A percentile compares a stretch with the other conserved stretches of the same genome.
These are phyloP conservation scores for Micrasema longulum DNA, from an alignment of 1,140 invertebrate species.

Conservation along the genomic window DNA sequence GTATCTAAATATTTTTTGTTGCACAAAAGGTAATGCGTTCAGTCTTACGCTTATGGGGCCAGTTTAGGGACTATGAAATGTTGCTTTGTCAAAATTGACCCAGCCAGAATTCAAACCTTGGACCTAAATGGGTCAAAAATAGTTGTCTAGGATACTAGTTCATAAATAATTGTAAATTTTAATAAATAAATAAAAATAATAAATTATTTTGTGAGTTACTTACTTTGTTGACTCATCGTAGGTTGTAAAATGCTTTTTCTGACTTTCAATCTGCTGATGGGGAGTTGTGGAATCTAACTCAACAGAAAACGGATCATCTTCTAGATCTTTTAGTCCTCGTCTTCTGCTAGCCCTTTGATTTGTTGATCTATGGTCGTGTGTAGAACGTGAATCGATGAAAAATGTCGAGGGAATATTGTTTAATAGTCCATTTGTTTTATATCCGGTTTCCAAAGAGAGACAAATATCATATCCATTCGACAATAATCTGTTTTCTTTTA, in stretches of 20 bases:
- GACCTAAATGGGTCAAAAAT: too few species aligned
- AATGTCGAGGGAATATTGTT: background rate
- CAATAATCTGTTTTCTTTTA: background rate
- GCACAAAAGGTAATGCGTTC: too few species aligned
- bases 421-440: background rate
- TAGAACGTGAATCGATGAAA: background rate
- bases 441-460: background rate
- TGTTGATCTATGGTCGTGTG: background rate
- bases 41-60: too few species aligned
- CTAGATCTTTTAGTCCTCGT: background rate
- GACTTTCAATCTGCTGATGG: background rate
- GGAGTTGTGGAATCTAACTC: background rate
- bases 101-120: too few species aligned
- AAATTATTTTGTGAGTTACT: too few species aligned
- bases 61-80: too few species aligned
- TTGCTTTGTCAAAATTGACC: too few species aligned
- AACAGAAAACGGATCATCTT: conserved; percentile 12
- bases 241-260: background rate
- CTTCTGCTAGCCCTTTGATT: background rate
- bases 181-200: too few species aligned
- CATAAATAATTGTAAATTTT: too few species aligned
- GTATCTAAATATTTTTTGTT: too few species aligned
- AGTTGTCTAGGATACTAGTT: too few species aligned
- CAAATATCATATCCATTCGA: background rate
- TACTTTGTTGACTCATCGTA: background rate